Conservation (phyloP, 1,140 invertebrate genomes). For the Drosophila quadrilineata region DNA sequence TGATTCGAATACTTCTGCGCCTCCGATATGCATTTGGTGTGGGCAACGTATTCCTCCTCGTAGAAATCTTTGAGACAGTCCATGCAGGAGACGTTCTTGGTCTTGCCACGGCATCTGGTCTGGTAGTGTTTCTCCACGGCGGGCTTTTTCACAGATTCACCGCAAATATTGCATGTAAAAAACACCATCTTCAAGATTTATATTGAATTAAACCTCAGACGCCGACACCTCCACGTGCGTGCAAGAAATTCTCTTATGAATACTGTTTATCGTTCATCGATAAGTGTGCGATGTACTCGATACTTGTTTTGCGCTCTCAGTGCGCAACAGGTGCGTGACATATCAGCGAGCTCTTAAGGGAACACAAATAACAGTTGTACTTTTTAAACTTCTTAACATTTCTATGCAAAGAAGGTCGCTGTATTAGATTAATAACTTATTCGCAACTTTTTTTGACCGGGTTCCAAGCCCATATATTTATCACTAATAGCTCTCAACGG, state of each 20-base stretch:
- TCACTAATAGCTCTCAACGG: too few relatives aligned
- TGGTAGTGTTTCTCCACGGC: conserved; percentile 95
- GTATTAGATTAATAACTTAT: too few relatives aligned
- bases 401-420: too few relatives aligned
- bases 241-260: conserved; percentile 6
- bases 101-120: conserved; percentile 84
- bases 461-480: too few relatives aligned
- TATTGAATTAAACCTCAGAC: too few relatives aligned
- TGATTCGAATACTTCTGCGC: conserved; percentile 90
- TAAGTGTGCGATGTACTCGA: not conserved
- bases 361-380: not conserved
- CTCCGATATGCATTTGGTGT: conserved; percentile 96
- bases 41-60: conserved; percentile 89
- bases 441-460: too few relatives aligned
- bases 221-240: conserved; percentile 25
- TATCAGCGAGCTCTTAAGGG: not conserved
- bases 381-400: not conserved
- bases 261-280: conserved; percentile 16
- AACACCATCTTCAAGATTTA: conserved; percentile 88
- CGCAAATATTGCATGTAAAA: conserved; percentile 95
- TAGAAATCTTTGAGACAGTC: conserved; percentile 95
- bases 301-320: not conserved
- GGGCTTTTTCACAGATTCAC: conserved; percentile 93
- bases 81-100: conserved; percentile 89
- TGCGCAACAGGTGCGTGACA: not conserved